Evolutionary conservation across 2,888 invertebrate species (phyloP).

Genomic region (Hemistola chrysoprasaria): DNA sequence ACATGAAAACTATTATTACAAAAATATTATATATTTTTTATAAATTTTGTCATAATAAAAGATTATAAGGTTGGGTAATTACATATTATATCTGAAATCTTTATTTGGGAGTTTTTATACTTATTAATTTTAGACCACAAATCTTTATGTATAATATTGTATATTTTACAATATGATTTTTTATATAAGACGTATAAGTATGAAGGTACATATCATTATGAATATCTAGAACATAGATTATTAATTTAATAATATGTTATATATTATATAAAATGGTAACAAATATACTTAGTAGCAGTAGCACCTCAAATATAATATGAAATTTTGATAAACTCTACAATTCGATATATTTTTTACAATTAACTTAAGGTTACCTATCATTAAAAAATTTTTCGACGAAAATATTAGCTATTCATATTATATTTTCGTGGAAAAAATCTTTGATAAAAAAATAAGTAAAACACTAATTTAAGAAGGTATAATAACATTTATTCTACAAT

Average conservation of each 20-base stretch:
- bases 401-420: not conserved
- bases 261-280: constrained; percentile 68
- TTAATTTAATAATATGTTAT: no score
- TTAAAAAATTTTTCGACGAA: constrained; percentile 1
- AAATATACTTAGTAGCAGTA: constrained; percentile 39
- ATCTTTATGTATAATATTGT: no score
- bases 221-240: constrained; percentile 51
- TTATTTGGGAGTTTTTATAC: no score
- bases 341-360: constrained; percentile 19
- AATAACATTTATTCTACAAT: constrained; percentile 32
- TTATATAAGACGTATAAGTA: no score
- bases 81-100: no score
- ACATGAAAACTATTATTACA: no score
- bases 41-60: no score
- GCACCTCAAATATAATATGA: constrained; percentile 53
- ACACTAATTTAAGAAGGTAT: constrained; percentile 27
- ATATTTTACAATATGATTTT: no score
- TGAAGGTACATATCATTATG: constrained; percentile 46
- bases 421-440: not conserved
- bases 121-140: no score
- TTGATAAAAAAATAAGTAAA: not conserved
- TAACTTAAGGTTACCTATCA: not conserved
- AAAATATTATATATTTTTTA: no score
- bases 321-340: constrained; percentile 40
- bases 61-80: no score